Evolutionary conservation across 2,888 invertebrate genomes (phyloP), one percentile per base, ranked within the genome.

Genomic region (Andrena camellia): DNA sequence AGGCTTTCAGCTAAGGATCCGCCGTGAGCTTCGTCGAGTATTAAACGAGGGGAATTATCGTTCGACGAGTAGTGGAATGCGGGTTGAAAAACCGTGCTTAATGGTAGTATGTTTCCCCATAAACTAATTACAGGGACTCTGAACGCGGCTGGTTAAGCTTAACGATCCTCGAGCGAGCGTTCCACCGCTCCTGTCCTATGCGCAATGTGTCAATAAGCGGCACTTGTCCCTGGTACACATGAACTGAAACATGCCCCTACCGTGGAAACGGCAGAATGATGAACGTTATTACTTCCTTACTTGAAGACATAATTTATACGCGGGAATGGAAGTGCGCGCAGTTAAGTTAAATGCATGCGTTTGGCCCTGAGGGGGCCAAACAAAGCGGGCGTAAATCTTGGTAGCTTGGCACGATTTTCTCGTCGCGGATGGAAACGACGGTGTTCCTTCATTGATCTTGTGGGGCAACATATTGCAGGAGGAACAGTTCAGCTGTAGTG

Each of bases 311-410:
- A 87, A 87, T 81, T 87, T 84, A 87, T 73, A 77, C 62, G 63
- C 52, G 67, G 78, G 79, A 76, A 84, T 68, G 78, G 80, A 57
- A 69, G 73, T 80, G 86, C 60, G 76, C 71, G 80, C 75, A 84
- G 80, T 87, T 87, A 82, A 78, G 76, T 77, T 87, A 86, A 87
- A 87, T 77, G 86, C 74, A 76, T 81, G 80, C 86, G 82, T 84
- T 87, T 87, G 42, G 42, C 42, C 86, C 84, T 77, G 86, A 86
- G 87, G 82, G 74, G 77, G 68, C 78, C 77, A 77, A 76, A 70
- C 59, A 83, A 79, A 85, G 73, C 73, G 64, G 42, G 31, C 68
- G 81, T 85, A 80, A 79, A 87, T 87, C 76, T 60, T 57, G 54
- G 35, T 8, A 17, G 68, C 72, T 75, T 78, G 83, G 74, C 75